Evolutionary conservation across 2,888 invertebrate species (phyloP).

Genomic region (Apamea epomidion): DNA sequence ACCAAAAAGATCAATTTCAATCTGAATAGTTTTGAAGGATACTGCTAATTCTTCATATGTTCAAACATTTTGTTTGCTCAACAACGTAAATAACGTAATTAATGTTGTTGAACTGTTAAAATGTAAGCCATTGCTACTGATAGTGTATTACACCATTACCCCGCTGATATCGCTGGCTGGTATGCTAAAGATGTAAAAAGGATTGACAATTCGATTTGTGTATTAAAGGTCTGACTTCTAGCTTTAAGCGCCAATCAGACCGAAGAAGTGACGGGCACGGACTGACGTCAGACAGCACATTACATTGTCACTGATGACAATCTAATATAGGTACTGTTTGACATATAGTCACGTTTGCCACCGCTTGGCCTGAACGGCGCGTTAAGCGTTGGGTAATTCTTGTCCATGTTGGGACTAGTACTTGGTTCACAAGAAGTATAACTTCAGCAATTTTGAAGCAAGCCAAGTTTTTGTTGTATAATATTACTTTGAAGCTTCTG

Average conservation of each 20-base stretch:
- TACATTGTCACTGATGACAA: neutral
- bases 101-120: neutral
- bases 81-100: neutral
- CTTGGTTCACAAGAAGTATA: conserved; percentile 15
- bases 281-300: neutral
- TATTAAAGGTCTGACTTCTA: neutral
- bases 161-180: neutral
- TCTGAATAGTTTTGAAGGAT: too few relatives aligned
- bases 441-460: conserved; percentile 15
- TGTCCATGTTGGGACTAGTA: neutral
- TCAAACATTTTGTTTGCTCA: neutral
- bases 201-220: neutral
- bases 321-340: neutral
- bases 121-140: neutral
- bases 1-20: too few relatives aligned
- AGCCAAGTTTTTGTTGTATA: neutral
- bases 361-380: neutral
- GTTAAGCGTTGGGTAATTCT: neutral
- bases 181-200: neutral
- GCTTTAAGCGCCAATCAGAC: neutral
- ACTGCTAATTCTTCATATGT: too few relatives aligned
- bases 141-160: neutral
- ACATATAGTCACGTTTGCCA: neutral
- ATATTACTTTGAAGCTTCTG: neutral
- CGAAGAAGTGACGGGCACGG: neutral